These are phyloP conservation scores for Pentamera pediparva DNA, from an alignment of 53 echinoderm and acorn worm species.

Conservation along the genomic window DNA sequence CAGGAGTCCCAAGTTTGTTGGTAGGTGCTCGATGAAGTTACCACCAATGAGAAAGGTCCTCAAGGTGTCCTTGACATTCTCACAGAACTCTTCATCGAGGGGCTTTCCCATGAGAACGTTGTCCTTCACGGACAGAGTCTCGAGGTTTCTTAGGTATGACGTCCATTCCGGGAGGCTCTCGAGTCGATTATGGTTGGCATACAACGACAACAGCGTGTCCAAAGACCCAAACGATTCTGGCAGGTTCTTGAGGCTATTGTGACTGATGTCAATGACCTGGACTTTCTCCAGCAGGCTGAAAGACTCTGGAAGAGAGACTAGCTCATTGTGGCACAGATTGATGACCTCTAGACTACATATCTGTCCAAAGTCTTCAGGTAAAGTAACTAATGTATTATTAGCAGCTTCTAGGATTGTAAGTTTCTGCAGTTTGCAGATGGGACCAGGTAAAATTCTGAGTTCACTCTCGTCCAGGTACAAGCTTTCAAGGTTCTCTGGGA, in stretches of 20 bases:
- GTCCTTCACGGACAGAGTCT: slow-evolving; percentile 57
- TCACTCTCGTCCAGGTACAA: slow-evolving; percentile 66
- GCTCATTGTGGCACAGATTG: slow-evolving; percentile 63
- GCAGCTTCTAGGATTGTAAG: slow-evolving; percentile 64
- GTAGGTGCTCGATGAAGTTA: slow-evolving; percentile 71
- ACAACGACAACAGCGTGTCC: slow-evolving; percentile 43
- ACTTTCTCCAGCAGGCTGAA: slow-evolving; percentile 64
- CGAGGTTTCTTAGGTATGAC: slow-evolving; percentile 49
- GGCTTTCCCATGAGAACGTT: slow-evolving; percentile 55
- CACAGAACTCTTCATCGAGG: slow-evolving; percentile 56
- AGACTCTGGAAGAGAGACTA: slow-evolving; percentile 53
- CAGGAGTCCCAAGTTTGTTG: slow-evolving; percentile 53
- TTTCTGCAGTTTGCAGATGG: slow-evolving; percentile 54
- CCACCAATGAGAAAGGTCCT: slow-evolving; percentile 62
- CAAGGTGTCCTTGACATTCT: slow-evolving; percentile 43
- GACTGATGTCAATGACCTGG: slow-evolving; percentile 55
- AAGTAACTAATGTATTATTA: slow-evolving; percentile 43
- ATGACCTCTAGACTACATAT: slow-evolving; percentile 44
- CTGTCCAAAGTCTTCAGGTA: slow-evolving; percentile 60
- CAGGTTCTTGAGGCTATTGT: slow-evolving; percentile 48
- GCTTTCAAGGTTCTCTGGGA: slow-evolving; percentile 45
- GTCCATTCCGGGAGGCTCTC: slow-evolving; percentile 65
- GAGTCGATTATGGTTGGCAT: slow-evolving; percentile 53
- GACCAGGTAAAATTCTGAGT: slow-evolving; percentile 49
- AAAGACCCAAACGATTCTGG: slow-evolving; percentile 44